These are phyloP conservation scores for Chloroclystis v-ata DNA, from an alignment of 2,888 invertebrate species.

Conservation along the genomic window DNA sequence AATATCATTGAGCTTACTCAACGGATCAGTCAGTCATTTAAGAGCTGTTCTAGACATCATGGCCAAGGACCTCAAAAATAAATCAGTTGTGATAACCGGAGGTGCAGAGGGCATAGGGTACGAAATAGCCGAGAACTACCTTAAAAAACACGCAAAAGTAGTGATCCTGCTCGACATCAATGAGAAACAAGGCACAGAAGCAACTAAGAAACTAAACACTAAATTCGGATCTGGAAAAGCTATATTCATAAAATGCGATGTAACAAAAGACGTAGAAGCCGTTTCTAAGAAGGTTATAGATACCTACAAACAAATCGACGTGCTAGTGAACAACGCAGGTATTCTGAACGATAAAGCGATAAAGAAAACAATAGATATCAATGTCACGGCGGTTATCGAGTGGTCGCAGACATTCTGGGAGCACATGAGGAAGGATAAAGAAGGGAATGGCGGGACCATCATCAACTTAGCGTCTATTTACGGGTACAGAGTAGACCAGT, in stretches of 20 bases:
- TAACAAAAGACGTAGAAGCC: conserved; percentile 58
- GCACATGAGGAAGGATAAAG: conserved; percentile 71
- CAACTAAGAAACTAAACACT: conserved; percentile 49
- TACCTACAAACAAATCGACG: conserved; percentile 47
- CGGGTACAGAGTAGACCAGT: conserved; percentile 64
- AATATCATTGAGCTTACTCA: background rate
- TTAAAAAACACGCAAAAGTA: conserved; percentile 51
- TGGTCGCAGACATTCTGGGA: conserved; percentile 70
- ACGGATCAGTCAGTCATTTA: conserved; percentile 1
- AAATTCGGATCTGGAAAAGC: conserved; percentile 59
- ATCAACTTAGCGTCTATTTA: conserved; percentile 79
- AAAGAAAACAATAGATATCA: conserved; percentile 42
- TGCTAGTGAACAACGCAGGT: conserved; percentile 62
- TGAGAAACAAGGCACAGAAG: conserved; percentile 41
- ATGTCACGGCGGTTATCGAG: conserved; percentile 40
- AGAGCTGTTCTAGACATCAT: conserved; percentile 18
- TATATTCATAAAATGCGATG: conserved; percentile 68
- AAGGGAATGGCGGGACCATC: conserved; percentile 77
- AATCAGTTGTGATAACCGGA: conserved; percentile 61
- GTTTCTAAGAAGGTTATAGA: conserved; percentile 42
- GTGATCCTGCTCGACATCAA: conserved; percentile 37
- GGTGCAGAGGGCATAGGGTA: conserved; percentile 74
- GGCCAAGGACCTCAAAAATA: conserved; percentile 32
- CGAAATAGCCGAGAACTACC: conserved; percentile 55
- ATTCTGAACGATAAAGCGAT: conserved; percentile 35